Evolutionary conservation across 1,140 invertebrate genomes (phyloP), one percentile per base, ranked within the genome.

Genomic region (Caenorhabditis remanei): DNA sequence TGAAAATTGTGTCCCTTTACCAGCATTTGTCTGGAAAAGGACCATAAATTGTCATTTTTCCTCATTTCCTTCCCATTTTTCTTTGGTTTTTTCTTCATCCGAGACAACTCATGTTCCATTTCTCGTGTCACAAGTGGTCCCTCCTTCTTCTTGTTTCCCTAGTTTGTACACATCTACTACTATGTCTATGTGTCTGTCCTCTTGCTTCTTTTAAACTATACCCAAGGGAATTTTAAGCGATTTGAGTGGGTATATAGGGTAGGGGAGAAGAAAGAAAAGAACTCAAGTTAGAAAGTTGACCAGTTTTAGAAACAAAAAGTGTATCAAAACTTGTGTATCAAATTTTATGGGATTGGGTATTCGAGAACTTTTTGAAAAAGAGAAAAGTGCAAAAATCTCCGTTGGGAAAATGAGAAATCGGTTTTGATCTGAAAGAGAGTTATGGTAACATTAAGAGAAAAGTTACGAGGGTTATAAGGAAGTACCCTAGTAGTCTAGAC

Each of bases 241-340:
- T 63, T 53, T 53, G 11, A 53, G 50, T 79, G 46, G 46, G 21
- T n/a, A 24, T 11, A n/a, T 13, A 53, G 13, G 43, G 24, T 6
- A 19, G 41, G 16, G 67, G 11, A 19, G 21, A 50, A 53, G 46
- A 50, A 11, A 46, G 24, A 79, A 8, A 16, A 19, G 43, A 8
- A 50, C 43, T 4, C 13, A 19, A 14, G 13, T 32, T 32, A 32
- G 32, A 32, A 32, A 32, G 32, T 32, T 32, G 32, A 32, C 32
- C 32, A 32, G 32, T 32, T 32, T 32, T 32, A 32, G 32, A 32
- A 32, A 32, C 32, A 32, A 32, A 32, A 32, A 32, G 46, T 46
- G 71, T 50, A 53, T 79, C 43, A 79, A 50, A 41, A 43, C 46
- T 48, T 67, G 32, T 46, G 65, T 71, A 71, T 71, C 65, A 71